Conservation (phyloP, 2,113 vertebrate species). For the Speoplatyrhinus poulsoni region DNA sequence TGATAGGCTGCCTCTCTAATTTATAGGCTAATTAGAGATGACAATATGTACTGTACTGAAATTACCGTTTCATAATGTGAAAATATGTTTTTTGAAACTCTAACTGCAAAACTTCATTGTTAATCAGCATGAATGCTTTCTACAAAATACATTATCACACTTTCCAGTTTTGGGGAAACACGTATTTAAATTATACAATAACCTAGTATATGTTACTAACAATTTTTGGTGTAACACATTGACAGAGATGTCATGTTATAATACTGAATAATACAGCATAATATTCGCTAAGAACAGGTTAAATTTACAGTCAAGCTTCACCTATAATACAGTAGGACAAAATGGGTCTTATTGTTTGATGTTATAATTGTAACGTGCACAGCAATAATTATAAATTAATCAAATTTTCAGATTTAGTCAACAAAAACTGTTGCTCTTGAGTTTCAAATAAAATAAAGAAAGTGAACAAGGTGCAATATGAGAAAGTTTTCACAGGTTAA, state of each 20-base stretch:
- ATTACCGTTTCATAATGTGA: slow-evolving; percentile 5
- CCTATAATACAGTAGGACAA: slow-evolving; percentile 1
- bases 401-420: too few relatives aligned
- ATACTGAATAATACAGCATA: neutral
- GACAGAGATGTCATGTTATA: neutral
- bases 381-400: too few relatives aligned
- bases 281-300: neutral
- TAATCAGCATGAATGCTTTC: too few relatives aligned
- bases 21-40: slow-evolving; percentile 11
- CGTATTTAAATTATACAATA: too few relatives aligned
- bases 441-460: slow-evolving; percentile 14
- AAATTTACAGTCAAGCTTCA: slow-evolving; percentile 21
- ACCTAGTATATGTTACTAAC: too few relatives aligned
- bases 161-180: too few relatives aligned
- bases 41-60: slow-evolving; percentile 6
- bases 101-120: neutral
- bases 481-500: slow-evolving; percentile 59
- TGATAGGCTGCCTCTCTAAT: slow-evolving; percentile 10
- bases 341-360: slow-evolving; percentile 14
- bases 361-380: neutral
- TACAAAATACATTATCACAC: too few relatives aligned
- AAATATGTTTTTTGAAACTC: slow-evolving; percentile 1
- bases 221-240: too few relatives aligned
- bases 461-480: slow-evolving; percentile 19
- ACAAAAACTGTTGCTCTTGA: neutral